Percentiles rank a stretch among this genome's conserved stretches.
phyloP scores from a whole-genome alignment of 2,888 invertebrate genomes.

The Pseudolycoriella hygida region DNA sequence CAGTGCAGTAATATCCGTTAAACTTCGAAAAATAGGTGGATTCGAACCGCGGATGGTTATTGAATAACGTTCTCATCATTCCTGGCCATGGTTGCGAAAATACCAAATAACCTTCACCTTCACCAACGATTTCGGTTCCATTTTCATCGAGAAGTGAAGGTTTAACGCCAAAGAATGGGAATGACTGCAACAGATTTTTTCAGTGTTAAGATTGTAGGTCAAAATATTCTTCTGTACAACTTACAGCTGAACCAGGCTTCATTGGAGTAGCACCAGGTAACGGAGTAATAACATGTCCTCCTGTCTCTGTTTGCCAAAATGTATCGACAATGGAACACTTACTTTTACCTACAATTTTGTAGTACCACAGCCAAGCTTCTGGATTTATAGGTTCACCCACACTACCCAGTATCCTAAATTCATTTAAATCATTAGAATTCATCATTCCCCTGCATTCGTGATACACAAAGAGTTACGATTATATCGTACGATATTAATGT shows the following conservation, averaged over 20 bases:
- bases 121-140: constrained; percentile 68
- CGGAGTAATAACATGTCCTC: constrained; percentile 91
- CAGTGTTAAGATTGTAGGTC: constrained; percentile 4
- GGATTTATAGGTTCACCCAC: constrained; percentile 99
- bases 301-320: constrained; percentile 99
- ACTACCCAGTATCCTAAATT: constrained; percentile 74
- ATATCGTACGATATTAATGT: too few relatives aligned
- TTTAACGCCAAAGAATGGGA: constrained; percentile 94
- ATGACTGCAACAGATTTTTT: constrained; percentile 42
- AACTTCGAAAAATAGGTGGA: constrained; percentile 90
- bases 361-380: constrained; percentile 96
- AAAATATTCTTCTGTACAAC: too few relatives aligned
- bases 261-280: constrained; percentile 90
- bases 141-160: constrained; percentile 76
- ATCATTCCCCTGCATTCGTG: too few relatives aligned
- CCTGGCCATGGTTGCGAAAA: constrained; percentile 96
- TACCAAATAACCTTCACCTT: constrained; percentile 87
- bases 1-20: constrained; percentile 93
- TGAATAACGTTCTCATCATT: constrained; percentile 88
- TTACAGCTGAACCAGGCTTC: constrained; percentile 95
- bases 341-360: constrained; percentile 60
- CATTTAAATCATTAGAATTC: too few relatives aligned
- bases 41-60: constrained; percentile 79
- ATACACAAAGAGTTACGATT: too few relatives aligned
- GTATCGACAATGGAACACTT: constrained; percentile 92